A percentile compares a stretch with the other conserved stretches of the same genome.
phyloP scores from a whole-genome alignment of 2,797 vertebrate species.

The Clamator glandarius region DNA sequence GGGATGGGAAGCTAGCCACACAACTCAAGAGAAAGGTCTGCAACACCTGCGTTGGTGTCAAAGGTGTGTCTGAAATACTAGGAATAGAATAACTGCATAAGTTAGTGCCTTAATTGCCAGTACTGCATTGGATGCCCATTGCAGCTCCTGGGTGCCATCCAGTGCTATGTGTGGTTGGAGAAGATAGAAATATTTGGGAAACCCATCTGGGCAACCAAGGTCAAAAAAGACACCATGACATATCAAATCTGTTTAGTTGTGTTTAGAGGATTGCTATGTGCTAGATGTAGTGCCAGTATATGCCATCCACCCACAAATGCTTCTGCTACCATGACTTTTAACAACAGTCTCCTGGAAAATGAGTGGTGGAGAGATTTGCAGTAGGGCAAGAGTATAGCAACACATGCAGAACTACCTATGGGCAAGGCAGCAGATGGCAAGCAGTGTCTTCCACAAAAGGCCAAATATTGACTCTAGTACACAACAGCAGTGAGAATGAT shows the following conservation, averaged over 20 bases:
- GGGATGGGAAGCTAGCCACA: background rate
- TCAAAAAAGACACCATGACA: conserved; percentile 19
- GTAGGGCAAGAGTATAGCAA: background rate
- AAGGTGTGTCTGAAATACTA: background rate
- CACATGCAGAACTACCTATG: background rate
- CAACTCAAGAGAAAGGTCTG: background rate
- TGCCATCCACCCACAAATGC: conserved; percentile 27
- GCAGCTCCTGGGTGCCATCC: background rate
- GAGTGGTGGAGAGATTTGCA: background rate
- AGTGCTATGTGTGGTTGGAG: background rate
- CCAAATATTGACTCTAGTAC: background rate
- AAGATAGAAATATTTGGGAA: conserved; percentile 36
- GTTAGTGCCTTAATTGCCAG: background rate
- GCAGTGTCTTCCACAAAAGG: background rate
- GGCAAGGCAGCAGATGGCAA: background rate
- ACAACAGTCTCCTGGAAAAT: conserved; percentile 15
- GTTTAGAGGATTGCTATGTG: conserved; percentile 1
- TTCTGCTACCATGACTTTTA: conserved; percentile 25
- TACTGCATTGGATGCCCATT: background rate
- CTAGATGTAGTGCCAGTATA: background rate
- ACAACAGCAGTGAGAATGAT: background rate
- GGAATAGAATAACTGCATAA: background rate
- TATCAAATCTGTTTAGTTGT: conserved; percentile 6
- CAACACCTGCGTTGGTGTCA: background rate
- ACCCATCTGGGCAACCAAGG: background rate